phyloP scores from a whole-genome alignment of 2,797 vertebrate genomes.

The Hyperoplus lanceolatus region DNA sequence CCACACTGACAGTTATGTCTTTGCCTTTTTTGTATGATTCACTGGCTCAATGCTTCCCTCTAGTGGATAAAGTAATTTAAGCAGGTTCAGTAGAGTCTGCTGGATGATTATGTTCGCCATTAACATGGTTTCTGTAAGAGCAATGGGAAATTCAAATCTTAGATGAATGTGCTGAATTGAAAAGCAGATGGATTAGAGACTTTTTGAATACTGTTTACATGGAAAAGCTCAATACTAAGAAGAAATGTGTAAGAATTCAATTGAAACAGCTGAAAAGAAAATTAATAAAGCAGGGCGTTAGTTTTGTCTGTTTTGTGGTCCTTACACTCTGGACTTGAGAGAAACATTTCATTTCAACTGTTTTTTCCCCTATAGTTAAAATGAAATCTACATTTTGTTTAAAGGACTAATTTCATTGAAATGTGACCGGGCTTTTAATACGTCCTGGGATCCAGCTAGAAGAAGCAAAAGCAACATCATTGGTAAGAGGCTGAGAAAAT shows the following conservation, averaged over 20 bases:
- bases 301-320: neutral
- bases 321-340: neutral
- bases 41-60: slow-evolving; percentile 21
- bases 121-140: neutral
- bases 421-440: neutral
- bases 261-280: too few relatives aligned
- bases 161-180: neutral
- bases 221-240: too few relatives aligned
- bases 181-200: neutral
- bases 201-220: neutral
- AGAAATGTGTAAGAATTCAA: too few relatives aligned
- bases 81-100: neutral
- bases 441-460: neutral
- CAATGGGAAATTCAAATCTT: neutral
- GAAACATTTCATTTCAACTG: neutral
- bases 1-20: too few relatives aligned
- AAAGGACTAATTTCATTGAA: too few relatives aligned
- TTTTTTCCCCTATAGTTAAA: neutral
- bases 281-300: neutral
- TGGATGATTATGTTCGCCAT: slow-evolving; percentile 1
- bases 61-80: slow-evolving; percentile 16
- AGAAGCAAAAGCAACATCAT: neutral
- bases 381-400: neutral
- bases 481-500: neutral
- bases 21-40: neutral